Evolutionary conservation across 2,797 vertebrate genomes (phyloP), one percentile per base, ranked within the genome.

Genomic region (Ctenosaura bakeri): DNA sequence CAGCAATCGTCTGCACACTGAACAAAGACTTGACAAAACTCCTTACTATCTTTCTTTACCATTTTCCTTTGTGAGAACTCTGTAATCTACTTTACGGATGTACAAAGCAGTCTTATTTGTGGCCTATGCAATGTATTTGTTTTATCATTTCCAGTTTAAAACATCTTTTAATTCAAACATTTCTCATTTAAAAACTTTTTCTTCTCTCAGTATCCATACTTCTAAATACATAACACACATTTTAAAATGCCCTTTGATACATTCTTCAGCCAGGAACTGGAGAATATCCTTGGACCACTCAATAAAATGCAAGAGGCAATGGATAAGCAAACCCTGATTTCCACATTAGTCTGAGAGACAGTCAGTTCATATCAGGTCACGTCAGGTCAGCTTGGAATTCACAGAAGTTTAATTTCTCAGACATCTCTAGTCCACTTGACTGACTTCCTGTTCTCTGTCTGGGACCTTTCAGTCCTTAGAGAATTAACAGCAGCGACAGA

Each of bases 401-500:
- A 86, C 24, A 86, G 77, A 56, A 3, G 54, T 9, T 74, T 20
- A 35, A n/a, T 56, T 81, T 59, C 7, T 69, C 50, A 54, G 62
- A 64, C n/a, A 32, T 82, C 14, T 22, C 38, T 73, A 32, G 22
- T 71, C 16, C 24, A 69, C 35, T 82, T 88, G 13, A 14, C 64
- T 82, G 46, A 66, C 9, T 9, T 26, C 38, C 56, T 74, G 38
- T 71, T 73, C 38, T 74, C 32, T 74, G 77, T 29, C 20, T 46
- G 35, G 29, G 22, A 54, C 6, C 5, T 79, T 52, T 52, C 29
- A 52, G 18, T 35, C 50, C 29, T 46, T 26, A 64, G 54, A 77
- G 16, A 46, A 87, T 69, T 52, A 85, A n/a, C 8, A 78, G 91
- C 77, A 83, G 69, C 77, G 81, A 78, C 38, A 12, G 38, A 38